Evolutionary conservation across 2,113 vertebrate species (phyloP).

Genomic region (Cyanocitta stelleri): DNA sequence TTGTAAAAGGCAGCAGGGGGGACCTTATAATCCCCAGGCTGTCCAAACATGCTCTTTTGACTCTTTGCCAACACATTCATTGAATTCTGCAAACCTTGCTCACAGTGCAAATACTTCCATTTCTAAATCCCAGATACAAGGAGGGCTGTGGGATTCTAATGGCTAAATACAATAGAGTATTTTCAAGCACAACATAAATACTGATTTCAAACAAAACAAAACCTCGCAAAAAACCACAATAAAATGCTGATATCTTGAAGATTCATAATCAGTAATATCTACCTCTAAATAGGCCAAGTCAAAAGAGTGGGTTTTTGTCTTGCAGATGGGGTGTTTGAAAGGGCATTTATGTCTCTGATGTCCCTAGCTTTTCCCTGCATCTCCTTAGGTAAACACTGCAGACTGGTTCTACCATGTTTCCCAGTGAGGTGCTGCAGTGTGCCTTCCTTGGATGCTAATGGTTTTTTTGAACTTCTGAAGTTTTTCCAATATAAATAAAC

Average conservation of each 20-base stretch:
- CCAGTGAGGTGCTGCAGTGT: neutral
- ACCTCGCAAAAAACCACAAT: accelerated
- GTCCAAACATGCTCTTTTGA: neutral
- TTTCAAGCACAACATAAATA: neutral
- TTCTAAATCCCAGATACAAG: neutral
- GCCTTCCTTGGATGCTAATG: neutral
- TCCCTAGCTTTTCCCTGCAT: neutral
- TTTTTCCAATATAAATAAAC: neutral
- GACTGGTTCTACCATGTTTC: neutral
- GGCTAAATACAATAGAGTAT: neutral
- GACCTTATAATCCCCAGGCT: neutral
- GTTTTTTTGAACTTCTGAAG: neutral
- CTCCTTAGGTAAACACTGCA: neutral
- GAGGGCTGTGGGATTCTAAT: neutral
- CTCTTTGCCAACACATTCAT: neutral
- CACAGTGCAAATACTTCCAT: neutral
- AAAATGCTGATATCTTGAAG: neutral
- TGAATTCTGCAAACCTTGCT: neutral
- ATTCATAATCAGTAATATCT: neutral
- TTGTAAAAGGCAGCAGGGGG: neutral
- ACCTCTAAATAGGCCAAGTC: neutral
- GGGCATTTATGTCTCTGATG: neutral
- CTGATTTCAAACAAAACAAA: neutral
- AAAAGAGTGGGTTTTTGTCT: neutral
- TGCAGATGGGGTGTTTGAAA: neutral